Evolutionary conservation across 1,140 invertebrate species (phyloP), one percentile per base, ranked within the genome.

Genomic region (Papilio machaon): DNA sequence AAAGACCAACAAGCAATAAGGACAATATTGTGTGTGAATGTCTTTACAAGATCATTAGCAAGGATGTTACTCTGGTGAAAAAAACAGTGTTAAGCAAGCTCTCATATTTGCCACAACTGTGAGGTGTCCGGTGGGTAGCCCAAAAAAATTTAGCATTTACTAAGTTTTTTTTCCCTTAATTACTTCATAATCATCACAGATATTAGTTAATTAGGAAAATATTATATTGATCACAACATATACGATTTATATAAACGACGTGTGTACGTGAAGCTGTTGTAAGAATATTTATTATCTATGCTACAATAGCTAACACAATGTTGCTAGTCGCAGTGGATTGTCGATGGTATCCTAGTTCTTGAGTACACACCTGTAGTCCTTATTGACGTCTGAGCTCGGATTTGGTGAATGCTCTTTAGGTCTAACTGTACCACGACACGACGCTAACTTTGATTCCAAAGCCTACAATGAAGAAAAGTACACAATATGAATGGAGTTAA

Each of bases 401-500:
- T 93, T 93, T 85, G 92, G 91, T 87, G 93, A 93, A 86, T 92
- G 93, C 84, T 94, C 93, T 91, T 94, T 94, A 93, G 93, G 92
- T 93, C 92, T 94, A 93, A 94, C 92, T 76, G 95, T 92, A 93
- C 94, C 93, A 87, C 94, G 94, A 94, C 94, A 95, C 91, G 94
- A 95, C 85, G 95, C 93, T 95, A 95, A 95, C 86, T 95, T 95
- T 91, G 95, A 95, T 95, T 95, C 95, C 94, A 95, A 94, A 90
- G 92, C 95, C 95, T 95, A 94, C 91, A 94, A 94, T 91, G 90
- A 92, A 93, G 91, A 94, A 95, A 95, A 94, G 85, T 90, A 89
- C 89, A 92, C 83, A 90, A 94, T 87, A 94, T 93, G 92, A 93
- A 93, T 92, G 91, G 89, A 89, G 88, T 93, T 94, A 90, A 89